phyloP scores from a whole-genome alignment of 1,140 invertebrate species.

The Artemia franciscana region DNA sequence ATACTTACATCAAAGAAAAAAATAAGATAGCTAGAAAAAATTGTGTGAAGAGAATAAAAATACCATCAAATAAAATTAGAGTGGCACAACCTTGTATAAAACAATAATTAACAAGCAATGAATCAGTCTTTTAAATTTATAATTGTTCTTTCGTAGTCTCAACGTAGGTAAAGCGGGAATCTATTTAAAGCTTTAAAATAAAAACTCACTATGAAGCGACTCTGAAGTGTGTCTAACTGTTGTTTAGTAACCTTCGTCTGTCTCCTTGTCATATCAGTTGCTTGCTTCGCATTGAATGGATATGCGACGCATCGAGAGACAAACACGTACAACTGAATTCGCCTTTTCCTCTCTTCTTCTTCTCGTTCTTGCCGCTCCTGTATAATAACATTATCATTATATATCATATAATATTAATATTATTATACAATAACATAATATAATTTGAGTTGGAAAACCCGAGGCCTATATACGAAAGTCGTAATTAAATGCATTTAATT shows the following conservation, averaged over 20 bases:
- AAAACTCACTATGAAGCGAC: slow-evolving; percentile 57
- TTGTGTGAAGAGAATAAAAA: background rate
- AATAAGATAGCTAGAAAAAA: background rate
- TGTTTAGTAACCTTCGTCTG: slow-evolving; percentile 86
- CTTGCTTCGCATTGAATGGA: slow-evolving; percentile 98
- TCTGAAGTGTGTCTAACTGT: slow-evolving; percentile 82
- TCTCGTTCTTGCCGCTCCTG: slow-evolving; percentile 64
- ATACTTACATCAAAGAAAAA: no score
- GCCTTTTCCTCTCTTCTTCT: slow-evolving; percentile 73
- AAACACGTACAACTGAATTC: slow-evolving; percentile 93
- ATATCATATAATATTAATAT: no score
- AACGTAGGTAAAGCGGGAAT: background rate
- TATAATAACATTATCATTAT: no score
- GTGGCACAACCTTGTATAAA: no score
- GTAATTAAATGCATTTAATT: no score
- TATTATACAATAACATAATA: no score
- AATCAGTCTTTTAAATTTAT: background rate
- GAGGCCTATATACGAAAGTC: no score
- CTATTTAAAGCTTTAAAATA: slow-evolving; percentile 10
- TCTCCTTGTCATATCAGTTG: slow-evolving; percentile 81
- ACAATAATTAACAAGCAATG: no score
- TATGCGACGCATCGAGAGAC: slow-evolving; percentile 93
- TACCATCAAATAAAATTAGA: background rate
- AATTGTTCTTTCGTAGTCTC: background rate
- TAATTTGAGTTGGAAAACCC: no score